Percentiles rank a stretch among this genome's conserved stretches.
Evolutionary conservation across 2,888 invertebrate genomes (phyloP).

Genomic region (Lithophane socia): DNA sequence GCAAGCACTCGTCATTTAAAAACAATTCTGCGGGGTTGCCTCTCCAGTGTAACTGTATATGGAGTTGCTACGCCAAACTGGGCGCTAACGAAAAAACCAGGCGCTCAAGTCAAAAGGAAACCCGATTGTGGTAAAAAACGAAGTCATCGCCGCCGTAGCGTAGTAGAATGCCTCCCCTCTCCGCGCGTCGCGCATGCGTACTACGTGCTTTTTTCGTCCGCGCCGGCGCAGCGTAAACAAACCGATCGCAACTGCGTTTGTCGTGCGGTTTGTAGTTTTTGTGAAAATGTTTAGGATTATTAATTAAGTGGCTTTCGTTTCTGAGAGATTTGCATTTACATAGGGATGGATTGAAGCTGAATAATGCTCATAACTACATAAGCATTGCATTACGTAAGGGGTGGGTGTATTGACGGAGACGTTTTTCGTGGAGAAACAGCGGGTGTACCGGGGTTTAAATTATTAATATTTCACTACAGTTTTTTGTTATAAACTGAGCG

Average conservation of each 20-base stretch:
- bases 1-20: constrained; percentile 83
- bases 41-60: constrained; percentile 88
- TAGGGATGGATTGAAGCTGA: not conserved
- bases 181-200: constrained; percentile 76
- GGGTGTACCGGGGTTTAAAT: not conserved
- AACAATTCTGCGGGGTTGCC: constrained; percentile 89
- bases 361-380: not conserved
- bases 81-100: constrained; percentile 86
- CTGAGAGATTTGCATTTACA: not conserved
- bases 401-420: not conserved
- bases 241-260: constrained; percentile 74
- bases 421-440: too few relatives aligned
- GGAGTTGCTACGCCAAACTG: constrained; percentile 87
- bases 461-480: not conserved
- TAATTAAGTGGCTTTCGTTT: constrained; percentile 24
- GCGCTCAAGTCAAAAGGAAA: constrained; percentile 84
- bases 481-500: not conserved
- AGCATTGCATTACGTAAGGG: not conserved
- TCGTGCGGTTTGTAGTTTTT: constrained; percentile 67
- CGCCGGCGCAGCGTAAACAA: constrained; percentile 65
- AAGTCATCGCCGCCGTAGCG: constrained; percentile 76
- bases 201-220: constrained; percentile 82
- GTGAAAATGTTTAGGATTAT: constrained; percentile 40
- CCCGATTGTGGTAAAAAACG: constrained; percentile 83
- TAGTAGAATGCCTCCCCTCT: constrained; percentile 79